Percentiles rank a stretch among this genome's conserved stretches.
phyloP scores from a whole-genome alignment of 2,797 vertebrate genomes.

The Lagodon rhomboides region DNA sequence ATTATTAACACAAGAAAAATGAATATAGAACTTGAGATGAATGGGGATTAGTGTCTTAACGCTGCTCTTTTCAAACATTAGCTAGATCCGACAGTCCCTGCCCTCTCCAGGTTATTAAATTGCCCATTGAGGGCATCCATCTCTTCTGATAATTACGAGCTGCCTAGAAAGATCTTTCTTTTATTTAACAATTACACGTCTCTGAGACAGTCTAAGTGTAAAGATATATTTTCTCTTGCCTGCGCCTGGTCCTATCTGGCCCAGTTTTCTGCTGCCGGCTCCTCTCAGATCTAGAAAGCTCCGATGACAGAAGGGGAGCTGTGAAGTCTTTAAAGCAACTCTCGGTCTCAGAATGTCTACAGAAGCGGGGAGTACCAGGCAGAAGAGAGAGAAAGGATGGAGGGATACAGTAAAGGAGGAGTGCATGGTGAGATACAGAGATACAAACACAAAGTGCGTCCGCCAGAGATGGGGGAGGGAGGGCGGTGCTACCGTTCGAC shows the following conservation, averaged over 20 bases:
- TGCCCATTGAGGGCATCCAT: slow-evolving; percentile 69
- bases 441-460: slow-evolving; percentile 58
- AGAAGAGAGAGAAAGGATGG: slow-evolving; percentile 49
- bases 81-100: slow-evolving; percentile 60
- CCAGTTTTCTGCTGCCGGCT: slow-evolving; percentile 69
- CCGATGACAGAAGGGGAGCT: slow-evolving; percentile 30
- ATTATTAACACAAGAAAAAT: slow-evolving; percentile 70
- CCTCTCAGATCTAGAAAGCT: slow-evolving; percentile 71
- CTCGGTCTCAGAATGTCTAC: slow-evolving; percentile 56
- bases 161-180: slow-evolving; percentile 67
- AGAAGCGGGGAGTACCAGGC: slow-evolving; percentile 51
- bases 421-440: slow-evolving; percentile 39
- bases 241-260: slow-evolving; percentile 67
- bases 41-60: slow-evolving; percentile 68
- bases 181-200: slow-evolving; percentile 76
- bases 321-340: slow-evolving; percentile 64
- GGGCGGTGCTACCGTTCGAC: slow-evolving; percentile 44
- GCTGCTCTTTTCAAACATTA: slow-evolving; percentile 72
- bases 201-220: slow-evolving; percentile 59
- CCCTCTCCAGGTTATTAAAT: slow-evolving; percentile 73
- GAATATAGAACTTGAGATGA: slow-evolving; percentile 66
- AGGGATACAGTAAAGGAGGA: slow-evolving; percentile 29
- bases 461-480: slow-evolving; percentile 27
- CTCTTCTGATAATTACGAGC: slow-evolving; percentile 73
- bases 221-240: slow-evolving; percentile 61